Evolutionary conservation across 2,113 vertebrate genomes (phyloP).

Genomic region (Camarhynchus parvulus): DNA sequence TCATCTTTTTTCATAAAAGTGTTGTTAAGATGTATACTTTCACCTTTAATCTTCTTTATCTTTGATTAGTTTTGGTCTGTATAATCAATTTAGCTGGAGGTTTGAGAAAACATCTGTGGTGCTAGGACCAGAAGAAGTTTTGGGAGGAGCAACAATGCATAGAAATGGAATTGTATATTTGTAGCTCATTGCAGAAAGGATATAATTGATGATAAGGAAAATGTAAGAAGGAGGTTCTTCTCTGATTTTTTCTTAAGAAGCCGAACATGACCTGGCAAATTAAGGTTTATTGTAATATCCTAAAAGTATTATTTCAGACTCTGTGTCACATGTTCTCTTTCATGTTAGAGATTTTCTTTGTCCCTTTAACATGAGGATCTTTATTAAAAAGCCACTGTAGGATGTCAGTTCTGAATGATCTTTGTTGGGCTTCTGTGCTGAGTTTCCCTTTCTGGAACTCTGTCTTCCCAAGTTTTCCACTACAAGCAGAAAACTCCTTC

Average conservation of each 20-base stretch:
- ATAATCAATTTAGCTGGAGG: background rate
- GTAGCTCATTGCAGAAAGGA: background rate
- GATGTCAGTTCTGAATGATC: background rate
- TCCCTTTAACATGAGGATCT: background rate
- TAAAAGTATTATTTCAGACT: background rate
- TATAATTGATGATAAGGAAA: background rate
- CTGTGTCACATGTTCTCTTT: background rate
- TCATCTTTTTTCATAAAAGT: background rate
- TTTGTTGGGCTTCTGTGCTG: background rate
- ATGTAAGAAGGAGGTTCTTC: background rate
- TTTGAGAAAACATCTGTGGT: background rate
- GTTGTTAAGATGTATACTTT: background rate
- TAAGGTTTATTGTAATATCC: background rate
- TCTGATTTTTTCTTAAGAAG: background rate
- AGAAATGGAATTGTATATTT: background rate
- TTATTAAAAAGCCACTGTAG: background rate
- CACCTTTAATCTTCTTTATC: background rate
- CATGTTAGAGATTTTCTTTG: background rate
- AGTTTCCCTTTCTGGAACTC: slow-evolving; percentile 1
- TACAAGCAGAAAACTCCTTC: slow-evolving; percentile 9
- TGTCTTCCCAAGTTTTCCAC: background rate
- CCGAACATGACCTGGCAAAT: background rate
- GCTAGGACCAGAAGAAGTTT: background rate
- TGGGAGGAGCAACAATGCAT: background rate
- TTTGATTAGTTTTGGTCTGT: background rate